Conservation (phyloP, 1,140 invertebrate genomes). For the Bradynema listronoti region DNA sequence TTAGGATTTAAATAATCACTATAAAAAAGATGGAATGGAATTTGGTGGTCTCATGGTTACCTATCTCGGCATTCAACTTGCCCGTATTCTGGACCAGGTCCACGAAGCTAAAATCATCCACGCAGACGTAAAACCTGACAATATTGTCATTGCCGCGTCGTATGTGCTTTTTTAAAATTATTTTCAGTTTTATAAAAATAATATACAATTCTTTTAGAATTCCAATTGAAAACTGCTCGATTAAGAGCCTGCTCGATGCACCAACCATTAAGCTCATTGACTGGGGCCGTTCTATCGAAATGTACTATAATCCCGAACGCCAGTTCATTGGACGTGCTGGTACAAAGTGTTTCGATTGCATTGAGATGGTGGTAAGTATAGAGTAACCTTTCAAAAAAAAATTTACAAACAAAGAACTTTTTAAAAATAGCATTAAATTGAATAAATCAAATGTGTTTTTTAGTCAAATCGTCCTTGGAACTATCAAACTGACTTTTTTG, state of each 20-base stretch:
- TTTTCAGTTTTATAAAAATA: slow-evolving; percentile 14
- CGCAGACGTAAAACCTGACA: slow-evolving; percentile 41
- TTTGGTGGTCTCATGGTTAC: slow-evolving; percentile 22
- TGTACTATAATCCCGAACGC: slow-evolving; percentile 20
- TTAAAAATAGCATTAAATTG: slow-evolving; percentile 3
- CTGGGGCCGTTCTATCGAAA: slow-evolving; percentile 40
- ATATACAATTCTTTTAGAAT: slow-evolving; percentile 12
- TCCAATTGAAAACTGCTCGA: neutral
- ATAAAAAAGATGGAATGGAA: slow-evolving; percentile 21
- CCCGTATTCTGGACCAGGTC: slow-evolving; percentile 23
- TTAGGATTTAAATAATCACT: slow-evolving; percentile 31
- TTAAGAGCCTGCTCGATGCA: neutral
- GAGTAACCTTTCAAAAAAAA: neutral
- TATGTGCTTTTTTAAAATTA: slow-evolving; percentile 22
- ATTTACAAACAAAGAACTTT: neutral
- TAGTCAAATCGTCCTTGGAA: slow-evolving; percentile 32
- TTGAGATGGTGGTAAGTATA: slow-evolving; percentile 34
- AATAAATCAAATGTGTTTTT: slow-evolving; percentile 14
- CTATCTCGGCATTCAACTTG: slow-evolving; percentile 33
- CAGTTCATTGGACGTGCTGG: slow-evolving; percentile 36
- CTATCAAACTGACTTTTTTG: slow-evolving; percentile 41
- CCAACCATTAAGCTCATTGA: slow-evolving; percentile 41
- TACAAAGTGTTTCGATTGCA: slow-evolving; percentile 38
- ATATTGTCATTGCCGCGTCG: slow-evolving; percentile 26
- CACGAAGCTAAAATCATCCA: slow-evolving; percentile 36